These are phyloP conservation scores for Trissolcus japonicus DNA, from an alignment of 2,888 invertebrate species.

Conservation along the genomic window DNA sequence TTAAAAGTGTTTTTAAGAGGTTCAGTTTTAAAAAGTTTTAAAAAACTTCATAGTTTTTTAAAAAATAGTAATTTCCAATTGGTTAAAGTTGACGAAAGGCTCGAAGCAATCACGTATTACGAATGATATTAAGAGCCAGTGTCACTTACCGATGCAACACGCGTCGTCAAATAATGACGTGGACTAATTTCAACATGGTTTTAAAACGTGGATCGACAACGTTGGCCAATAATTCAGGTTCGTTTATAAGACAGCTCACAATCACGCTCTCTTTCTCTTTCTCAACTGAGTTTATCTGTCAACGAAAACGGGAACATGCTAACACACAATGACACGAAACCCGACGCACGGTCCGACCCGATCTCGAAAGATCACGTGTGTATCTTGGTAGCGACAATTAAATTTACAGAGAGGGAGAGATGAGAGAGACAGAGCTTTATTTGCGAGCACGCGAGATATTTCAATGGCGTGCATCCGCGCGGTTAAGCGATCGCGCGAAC, in stretches of 20 bases:
- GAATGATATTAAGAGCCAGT: too few species aligned
- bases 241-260: slow-evolving; percentile 40
- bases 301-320: slow-evolving; percentile 36
- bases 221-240: slow-evolving; percentile 39
- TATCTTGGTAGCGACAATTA: slow-evolving; percentile 61
- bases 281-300: slow-evolving; percentile 41
- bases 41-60: too few species aligned
- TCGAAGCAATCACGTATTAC: too few species aligned
- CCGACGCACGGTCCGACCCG: slow-evolving; percentile 33
- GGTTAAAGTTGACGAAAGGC: too few species aligned
- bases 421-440: slow-evolving; percentile 62
- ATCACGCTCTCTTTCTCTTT: slow-evolving; percentile 14
- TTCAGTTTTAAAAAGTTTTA: too few species aligned
- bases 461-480: slow-evolving; percentile 35
- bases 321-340: slow-evolving; percentile 48
- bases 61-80: too few species aligned
- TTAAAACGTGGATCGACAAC: slow-evolving; percentile 33
- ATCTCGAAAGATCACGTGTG: slow-evolving; percentile 53
- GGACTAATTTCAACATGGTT: slow-evolving; percentile 44
- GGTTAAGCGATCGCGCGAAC: slow-evolving; percentile 37
- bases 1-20: too few species aligned
- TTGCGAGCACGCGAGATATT: slow-evolving; percentile 58
- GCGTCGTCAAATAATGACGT: slow-evolving; percentile 21
- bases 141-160: slow-evolving; percentile 17
- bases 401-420: slow-evolving; percentile 58